Percentiles rank a stretch among this genome's conserved stretches.
phyloP scores from a whole-genome alignment of 2,888 invertebrate genomes.

The Cantharis rustica region DNA sequence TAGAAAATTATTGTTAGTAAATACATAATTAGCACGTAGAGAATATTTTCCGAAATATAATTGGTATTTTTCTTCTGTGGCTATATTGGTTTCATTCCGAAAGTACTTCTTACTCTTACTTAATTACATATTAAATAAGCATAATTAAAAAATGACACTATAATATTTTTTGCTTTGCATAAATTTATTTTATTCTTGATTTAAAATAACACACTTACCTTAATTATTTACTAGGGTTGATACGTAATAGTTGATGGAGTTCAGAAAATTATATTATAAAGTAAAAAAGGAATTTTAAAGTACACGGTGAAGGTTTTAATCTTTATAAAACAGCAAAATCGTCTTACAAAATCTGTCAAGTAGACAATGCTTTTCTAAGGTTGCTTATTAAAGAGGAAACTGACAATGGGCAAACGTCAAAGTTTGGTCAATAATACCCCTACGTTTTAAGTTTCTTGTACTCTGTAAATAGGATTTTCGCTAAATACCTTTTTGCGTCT shows the following conservation, averaged over 20 bases:
- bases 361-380: constrained; percentile 16
- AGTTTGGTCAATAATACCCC: constrained; percentile 41
- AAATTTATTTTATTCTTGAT: too few relatives aligned
- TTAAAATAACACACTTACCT: background rate
- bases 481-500: constrained; percentile 23
- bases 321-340: constrained; percentile 21
- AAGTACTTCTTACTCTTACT: too few relatives aligned
- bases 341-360: constrained; percentile 24
- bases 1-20: too few relatives aligned
- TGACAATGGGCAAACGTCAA: constrained; percentile 34
- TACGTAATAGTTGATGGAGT: background rate
- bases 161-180: too few relatives aligned
- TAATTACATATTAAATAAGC: too few relatives aligned
- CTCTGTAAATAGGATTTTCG: constrained; percentile 32
- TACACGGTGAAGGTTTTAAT: background rate
- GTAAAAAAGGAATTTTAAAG: background rate
- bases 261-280: background rate
- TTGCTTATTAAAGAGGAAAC: constrained; percentile 24
- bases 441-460: constrained; percentile 29
- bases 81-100: too few relatives aligned
- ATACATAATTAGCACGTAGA: too few relatives aligned
- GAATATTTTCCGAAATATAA: too few relatives aligned
- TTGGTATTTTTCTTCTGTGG: too few relatives aligned
- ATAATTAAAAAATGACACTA: too few relatives aligned
- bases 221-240: background rate